These are phyloP conservation scores for Macaria liturata DNA, from an alignment of 2,888 invertebrate species.

Conservation along the genomic window DNA sequence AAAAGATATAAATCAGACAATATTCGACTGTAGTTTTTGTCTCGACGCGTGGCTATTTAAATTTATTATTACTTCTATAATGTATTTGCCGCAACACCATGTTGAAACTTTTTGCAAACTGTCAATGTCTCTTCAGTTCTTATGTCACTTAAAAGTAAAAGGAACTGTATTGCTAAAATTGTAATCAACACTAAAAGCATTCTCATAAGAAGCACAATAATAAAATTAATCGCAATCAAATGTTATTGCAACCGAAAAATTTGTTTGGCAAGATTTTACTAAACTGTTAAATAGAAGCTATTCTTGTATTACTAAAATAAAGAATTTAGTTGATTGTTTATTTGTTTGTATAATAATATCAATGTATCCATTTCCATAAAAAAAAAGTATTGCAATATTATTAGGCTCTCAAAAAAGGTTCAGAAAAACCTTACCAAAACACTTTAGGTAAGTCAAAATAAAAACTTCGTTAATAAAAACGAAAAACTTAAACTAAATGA, in stretches of 20 bases:
- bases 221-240: constrained; percentile 32
- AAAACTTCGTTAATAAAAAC: constrained; percentile 37
- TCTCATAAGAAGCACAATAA: constrained; percentile 48
- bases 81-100: constrained; percentile 41
- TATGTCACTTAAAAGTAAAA: too few species aligned
- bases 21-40: constrained; percentile 56
- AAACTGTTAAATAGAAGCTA: constrained; percentile 28
- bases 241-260: constrained; percentile 24
- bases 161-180: constrained; percentile 21
- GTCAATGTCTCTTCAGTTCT: constrained; percentile 29
- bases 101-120: constrained; percentile 36
- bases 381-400: too few species aligned
- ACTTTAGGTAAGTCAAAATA: constrained; percentile 12
- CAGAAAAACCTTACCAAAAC: too few species aligned
- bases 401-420: too few species aligned
- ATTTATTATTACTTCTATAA: constrained; percentile 51
- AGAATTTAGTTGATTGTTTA: too few species aligned
- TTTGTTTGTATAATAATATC: too few species aligned
- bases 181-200: constrained; percentile 50
- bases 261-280: too few species aligned
- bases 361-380: too few species aligned
- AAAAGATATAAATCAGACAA: constrained; percentile 62
- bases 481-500: constrained; percentile 66
- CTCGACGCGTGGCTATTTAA: constrained; percentile 53
- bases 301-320: too few species aligned